These are phyloP conservation scores for Bos indicus DNA, from an alignment of 2,113 vertebrate genomes.

Conservation along the genomic window DNA sequence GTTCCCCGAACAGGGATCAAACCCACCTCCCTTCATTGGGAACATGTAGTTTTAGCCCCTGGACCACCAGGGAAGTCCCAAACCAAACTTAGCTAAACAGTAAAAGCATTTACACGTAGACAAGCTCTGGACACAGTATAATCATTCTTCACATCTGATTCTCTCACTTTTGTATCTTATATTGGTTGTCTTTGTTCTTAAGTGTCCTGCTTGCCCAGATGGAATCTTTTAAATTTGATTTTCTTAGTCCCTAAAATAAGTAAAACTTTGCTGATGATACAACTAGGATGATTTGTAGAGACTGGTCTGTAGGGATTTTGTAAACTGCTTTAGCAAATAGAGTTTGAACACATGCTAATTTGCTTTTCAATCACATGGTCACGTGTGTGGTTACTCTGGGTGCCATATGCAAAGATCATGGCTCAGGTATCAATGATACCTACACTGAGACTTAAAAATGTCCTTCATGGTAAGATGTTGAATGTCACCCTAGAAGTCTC, in stretches of 20 bases:
- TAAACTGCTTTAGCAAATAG: slow-evolving; percentile 20
- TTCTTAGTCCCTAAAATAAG: background rate
- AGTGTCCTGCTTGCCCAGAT: background rate
- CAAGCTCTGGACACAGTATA: background rate
- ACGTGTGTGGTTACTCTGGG: background rate
- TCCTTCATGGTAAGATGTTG: slow-evolving; percentile 18
- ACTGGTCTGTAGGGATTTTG: background rate
- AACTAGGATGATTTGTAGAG: background rate
- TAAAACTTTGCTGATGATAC: background rate
- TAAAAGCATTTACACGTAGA: background rate
- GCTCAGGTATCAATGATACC: slow-evolving; percentile 53
- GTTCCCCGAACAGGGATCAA: background rate
- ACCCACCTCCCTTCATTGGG: background rate
- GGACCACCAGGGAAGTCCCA: background rate
- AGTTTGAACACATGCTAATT: slow-evolving; percentile 54
- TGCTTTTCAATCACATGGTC: slow-evolving; percentile 24
- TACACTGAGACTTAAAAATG: slow-evolving; percentile 44
- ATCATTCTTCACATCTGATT: background rate
- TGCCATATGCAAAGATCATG: background rate
- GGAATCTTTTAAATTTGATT: background rate
- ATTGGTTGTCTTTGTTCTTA: background rate
- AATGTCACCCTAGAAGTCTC: slow-evolving; percentile 42
- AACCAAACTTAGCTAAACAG: background rate
- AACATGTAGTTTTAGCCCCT: background rate
- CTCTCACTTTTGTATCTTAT: background rate